A percentile compares a stretch with the other conserved stretches of the same genome.
Conservation (phyloP, 2,113 vertebrate species). For the Tiliqua scincoides region DNA sequence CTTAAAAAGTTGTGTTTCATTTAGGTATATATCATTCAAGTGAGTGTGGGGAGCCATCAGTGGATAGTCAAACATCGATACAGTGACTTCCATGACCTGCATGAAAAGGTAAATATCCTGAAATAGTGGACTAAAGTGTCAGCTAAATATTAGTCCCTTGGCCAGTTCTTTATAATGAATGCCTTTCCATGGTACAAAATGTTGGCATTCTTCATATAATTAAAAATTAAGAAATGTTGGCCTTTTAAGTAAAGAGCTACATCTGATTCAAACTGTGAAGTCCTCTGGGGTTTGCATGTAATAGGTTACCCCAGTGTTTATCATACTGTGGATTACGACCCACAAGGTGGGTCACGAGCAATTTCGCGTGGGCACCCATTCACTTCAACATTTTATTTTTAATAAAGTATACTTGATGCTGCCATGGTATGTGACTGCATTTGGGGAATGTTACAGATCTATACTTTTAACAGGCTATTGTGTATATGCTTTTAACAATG, state of each 20-base stretch:
- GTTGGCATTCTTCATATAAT: not conserved
- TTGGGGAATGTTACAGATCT: too few species aligned
- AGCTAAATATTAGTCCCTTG: not conserved
- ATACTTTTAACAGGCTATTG: too few species aligned
- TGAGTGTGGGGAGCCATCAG: slow-evolving; percentile 86
- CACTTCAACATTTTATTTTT: too few species aligned
- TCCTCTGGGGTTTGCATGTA: too few species aligned
- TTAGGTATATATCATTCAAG: slow-evolving; percentile 95
- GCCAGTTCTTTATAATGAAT: slow-evolving; percentile 4
- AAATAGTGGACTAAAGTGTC: not conserved
- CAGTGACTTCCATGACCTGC: slow-evolving; percentile 95
- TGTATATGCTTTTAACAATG: too few species aligned
- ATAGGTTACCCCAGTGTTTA: too few species aligned
- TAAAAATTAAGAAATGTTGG: not conserved
- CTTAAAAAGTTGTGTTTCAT: slow-evolving; percentile 46
- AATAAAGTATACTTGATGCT: too few species aligned
- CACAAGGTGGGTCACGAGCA: too few species aligned
- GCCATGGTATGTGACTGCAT: too few species aligned
- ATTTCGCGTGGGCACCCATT: too few species aligned
- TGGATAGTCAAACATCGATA: slow-evolving; percentile 98
- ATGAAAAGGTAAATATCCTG: slow-evolving; percentile 87
- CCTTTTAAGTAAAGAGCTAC: not conserved
- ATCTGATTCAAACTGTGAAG: not conserved
- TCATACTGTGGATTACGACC: too few species aligned
- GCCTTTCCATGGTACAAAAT: not conserved